Conservation (phyloP, 2,888 invertebrate species). For the Bibio marci region DNA sequence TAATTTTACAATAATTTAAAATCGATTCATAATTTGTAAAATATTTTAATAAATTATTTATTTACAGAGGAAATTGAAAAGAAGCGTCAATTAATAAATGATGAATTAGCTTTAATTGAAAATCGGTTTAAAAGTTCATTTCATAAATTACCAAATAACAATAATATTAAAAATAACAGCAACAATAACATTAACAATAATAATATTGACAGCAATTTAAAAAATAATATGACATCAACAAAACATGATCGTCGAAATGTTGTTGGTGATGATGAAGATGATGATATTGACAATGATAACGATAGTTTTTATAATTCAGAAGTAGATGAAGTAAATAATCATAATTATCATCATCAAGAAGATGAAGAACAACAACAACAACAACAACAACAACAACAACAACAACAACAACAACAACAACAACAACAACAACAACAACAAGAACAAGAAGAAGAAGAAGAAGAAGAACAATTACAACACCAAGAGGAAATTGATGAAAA, state of each 20-base stretch:
- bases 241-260: conserved; percentile 30
- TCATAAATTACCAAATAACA: not conserved
- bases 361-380: not conserved
- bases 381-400: not conserved
- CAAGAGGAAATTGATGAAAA: conserved; percentile 2
- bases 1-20: too few relatives aligned
- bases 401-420: not conserved
- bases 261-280: conserved; percentile 23
- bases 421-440: not conserved
- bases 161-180: not conserved
- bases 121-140: conserved; percentile 14
- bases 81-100: conserved; percentile 42
- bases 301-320: conserved; percentile 28
- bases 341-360: too few relatives aligned
- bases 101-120: conserved; percentile 47
- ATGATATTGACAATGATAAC: conserved; percentile 25
- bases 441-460: not conserved
- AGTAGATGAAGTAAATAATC: conserved; percentile 20
- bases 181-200: not conserved
- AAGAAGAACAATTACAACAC: conserved; percentile 1
- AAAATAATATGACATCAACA: conserved; percentile 17
- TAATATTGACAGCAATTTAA: too few relatives aligned
- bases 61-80: conserved; percentile 42
- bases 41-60: too few relatives aligned
- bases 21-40: too few relatives aligned